Base-by-base conservation (phyloP, 2,797 vertebrate genomes). In the Poecilia wingei region DNA sequence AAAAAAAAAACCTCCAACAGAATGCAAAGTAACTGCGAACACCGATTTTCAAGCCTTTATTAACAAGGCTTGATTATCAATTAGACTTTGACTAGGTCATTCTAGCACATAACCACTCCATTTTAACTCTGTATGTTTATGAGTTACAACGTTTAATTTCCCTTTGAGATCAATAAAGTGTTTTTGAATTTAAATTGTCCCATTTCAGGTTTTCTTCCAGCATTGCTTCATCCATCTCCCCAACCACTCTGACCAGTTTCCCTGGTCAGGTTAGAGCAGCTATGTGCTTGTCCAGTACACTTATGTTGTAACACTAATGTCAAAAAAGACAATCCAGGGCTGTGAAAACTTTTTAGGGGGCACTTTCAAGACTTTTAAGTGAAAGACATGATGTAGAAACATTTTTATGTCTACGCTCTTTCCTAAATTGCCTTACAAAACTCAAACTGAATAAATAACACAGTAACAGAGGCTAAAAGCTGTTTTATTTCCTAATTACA, bases 401-500 rank as follows among this genome's bases (percentile, higher is more conserved):
- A n/a, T 10, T 53, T 14, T 28, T 28, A 57, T 1, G 10, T 57
- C 4, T 51, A n/a, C 4, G 10, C 10, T 28, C 55, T 59, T 31
- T 28, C 3, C 55, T 14, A 31, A 59, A 59, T n/a, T n/a, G 25
- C 53, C 53, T 10, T n/a, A 55, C 4, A 4, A n/a, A 55, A 55
- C 53, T n/a, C 12, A 12, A 59, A 59, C 55, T 59, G 25, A 18
- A 33, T 39, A 36, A 66, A 66, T 66, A 36, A 20, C 7, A 9
- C 18, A 18, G 18, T 8, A 22, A 1, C 18, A 22, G 61, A 61
- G 69, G 9, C 33, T 45, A 31, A 80, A 45, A 78, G 46, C 10
- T 20, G 22, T 49, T 77, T 20, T 55, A 61, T 75, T 31, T 64
- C 74, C 39, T 18, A 4, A 7, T 51, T 75, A 77, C 14, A 73